Evolutionary conservation across 2,888 invertebrate genomes (phyloP).

Genomic region (Andrena bicolor): DNA sequence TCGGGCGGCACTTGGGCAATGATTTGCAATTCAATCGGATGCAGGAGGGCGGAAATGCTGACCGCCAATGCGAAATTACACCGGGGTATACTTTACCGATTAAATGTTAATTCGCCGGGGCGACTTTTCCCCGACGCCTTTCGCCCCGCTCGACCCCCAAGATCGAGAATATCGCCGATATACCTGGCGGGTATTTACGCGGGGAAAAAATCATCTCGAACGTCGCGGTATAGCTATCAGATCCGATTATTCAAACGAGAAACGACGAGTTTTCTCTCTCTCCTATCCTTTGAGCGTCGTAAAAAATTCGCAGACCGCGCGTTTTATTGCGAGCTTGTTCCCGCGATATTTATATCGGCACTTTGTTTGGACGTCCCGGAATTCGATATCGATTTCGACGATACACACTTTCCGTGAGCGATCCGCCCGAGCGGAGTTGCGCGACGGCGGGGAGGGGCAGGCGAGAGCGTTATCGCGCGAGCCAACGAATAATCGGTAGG

Average conservation of each 20-base stretch:
- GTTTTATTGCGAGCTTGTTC: constrained; percentile 47
- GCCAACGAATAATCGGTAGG: constrained; percentile 22
- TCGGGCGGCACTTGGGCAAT: constrained; percentile 5
- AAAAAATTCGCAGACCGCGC: constrained; percentile 43
- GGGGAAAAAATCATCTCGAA: constrained; percentile 6
- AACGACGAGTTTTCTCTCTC: constrained; percentile 32
- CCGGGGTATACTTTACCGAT: constrained; percentile 55
- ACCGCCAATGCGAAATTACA: constrained; percentile 57
- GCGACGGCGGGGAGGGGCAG: not conserved
- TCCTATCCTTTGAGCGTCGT: constrained; percentile 11
- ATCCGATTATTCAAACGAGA: constrained; percentile 62
- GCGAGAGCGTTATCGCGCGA: not conserved
- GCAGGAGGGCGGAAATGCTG: constrained; percentile 27
- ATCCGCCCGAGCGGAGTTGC: not conserved
- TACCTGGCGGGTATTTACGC: constrained; percentile 17
- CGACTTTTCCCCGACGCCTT: constrained; percentile 13
- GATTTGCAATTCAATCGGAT: constrained; percentile 64
- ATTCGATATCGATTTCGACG: constrained; percentile 47
- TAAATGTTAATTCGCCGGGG: constrained; percentile 58
- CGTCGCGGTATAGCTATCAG: constrained; percentile 15
- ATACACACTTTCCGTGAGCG: not conserved
- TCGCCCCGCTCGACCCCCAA: not conserved
- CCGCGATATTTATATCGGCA: constrained; percentile 25
- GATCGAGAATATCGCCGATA: constrained; percentile 8
- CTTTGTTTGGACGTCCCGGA: constrained; percentile 28